phyloP scores from a whole-genome alignment of 2,113 vertebrate genomes.

The Himantopus leucocephalus region DNA sequence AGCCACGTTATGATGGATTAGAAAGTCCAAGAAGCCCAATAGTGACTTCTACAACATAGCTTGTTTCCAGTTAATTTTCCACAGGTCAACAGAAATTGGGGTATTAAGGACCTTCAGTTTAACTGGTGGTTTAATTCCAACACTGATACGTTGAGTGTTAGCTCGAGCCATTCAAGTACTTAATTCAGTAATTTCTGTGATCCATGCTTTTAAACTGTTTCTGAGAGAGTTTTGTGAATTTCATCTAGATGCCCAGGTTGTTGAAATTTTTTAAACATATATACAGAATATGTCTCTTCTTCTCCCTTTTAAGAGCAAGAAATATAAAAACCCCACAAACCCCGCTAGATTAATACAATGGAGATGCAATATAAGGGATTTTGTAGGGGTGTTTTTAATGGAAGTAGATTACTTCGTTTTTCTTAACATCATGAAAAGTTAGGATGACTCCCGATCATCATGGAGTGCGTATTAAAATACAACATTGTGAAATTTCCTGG shows the following conservation, averaged over 20 bases:
- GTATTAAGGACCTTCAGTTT: neutral
- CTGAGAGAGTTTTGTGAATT: neutral
- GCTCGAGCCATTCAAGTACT: neutral
- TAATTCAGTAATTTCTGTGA: neutral
- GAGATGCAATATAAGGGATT: neutral
- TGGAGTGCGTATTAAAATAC: neutral
- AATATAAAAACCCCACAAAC: neutral
- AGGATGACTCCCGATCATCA: neutral
- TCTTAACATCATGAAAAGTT: neutral
- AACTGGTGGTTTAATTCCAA: neutral
- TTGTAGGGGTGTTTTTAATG: neutral
- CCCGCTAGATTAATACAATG: neutral
- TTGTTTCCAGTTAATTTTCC: neutral
- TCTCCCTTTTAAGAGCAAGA: neutral
- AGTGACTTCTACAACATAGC: neutral
- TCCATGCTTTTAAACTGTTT: neutral
- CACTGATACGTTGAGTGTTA: neutral
- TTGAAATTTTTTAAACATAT: neutral
- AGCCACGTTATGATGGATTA: neutral
- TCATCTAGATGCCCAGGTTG: neutral
- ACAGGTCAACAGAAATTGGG: neutral
- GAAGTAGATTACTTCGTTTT: neutral
- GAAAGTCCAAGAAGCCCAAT: neutral
- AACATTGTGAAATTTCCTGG: neutral
- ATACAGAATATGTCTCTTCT: neutral